Evolutionary conservation across 1,140 invertebrate genomes (phyloP).

Genomic region (Anoplophora glabripennis): DNA sequence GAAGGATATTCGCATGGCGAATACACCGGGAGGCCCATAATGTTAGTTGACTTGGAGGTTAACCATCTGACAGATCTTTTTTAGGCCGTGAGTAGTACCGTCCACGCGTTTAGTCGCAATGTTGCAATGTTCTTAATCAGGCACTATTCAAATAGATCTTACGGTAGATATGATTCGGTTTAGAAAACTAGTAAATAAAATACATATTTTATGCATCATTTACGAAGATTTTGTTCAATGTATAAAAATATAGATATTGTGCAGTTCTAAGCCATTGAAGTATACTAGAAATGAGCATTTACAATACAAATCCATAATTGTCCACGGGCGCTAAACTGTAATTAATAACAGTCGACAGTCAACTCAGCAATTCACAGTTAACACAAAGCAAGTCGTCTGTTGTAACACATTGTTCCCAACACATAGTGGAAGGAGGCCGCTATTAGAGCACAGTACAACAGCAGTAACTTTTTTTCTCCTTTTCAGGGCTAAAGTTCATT

Average conservation of each 20-base stretch:
- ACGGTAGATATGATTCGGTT: constrained; percentile 45
- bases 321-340: constrained; percentile 22
- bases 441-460: constrained; percentile 66
- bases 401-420: constrained; percentile 38
- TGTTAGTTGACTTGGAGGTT: constrained; percentile 19
- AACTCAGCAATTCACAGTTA: constrained; percentile 25
- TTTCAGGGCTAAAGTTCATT: constrained; percentile 96
- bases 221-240: constrained; percentile 44
- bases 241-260: constrained; percentile 52
- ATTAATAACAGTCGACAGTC: constrained; percentile 7
- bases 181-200: constrained; percentile 47
- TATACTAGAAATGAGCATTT: constrained; percentile 46
- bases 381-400: constrained; percentile 30
- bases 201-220: constrained; percentile 40
- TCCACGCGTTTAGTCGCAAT: constrained; percentile 20
- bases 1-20: constrained; percentile 27
- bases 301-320: constrained; percentile 24
- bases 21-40: constrained; percentile 22
- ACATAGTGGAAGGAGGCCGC: constrained; percentile 24
- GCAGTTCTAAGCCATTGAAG: constrained; percentile 47
- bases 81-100: constrained; percentile 32
- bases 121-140: constrained; percentile 31
- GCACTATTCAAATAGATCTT: constrained; percentile 43
- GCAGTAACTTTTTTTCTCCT: constrained; percentile 90
- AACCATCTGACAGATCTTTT: constrained; percentile 19